Evolutionary conservation across 2,797 vertebrate genomes (phyloP).

Genomic region (Cyclura pinguis): DNA sequence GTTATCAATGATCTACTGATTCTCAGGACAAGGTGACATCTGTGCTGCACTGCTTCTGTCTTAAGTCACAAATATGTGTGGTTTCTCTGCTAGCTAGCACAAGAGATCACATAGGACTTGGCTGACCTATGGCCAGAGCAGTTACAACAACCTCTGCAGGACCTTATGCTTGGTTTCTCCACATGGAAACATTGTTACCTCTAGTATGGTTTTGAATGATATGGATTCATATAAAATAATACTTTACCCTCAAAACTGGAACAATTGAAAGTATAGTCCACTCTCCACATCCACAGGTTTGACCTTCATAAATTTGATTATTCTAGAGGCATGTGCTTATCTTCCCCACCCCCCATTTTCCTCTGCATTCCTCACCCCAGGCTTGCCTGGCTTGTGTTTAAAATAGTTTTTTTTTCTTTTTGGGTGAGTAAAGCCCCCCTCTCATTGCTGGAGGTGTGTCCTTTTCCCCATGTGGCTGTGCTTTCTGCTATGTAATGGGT

Average conservation of each 20-base stretch:
- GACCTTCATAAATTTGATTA: too few species aligned
- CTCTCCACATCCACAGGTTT: too few species aligned
- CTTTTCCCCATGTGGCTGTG: too few species aligned
- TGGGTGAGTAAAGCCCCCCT: too few species aligned
- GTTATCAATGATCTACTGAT: background rate
- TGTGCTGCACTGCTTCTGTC: background rate
- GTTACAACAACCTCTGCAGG: too few species aligned
- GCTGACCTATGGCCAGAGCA: background rate
- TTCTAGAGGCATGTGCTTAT: too few species aligned
- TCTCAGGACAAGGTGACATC: background rate
- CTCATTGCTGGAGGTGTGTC: too few species aligned
- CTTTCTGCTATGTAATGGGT: too few species aligned
- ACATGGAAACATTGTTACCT: background rate
- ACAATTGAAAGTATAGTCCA: background rate
- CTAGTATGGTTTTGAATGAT: background rate
- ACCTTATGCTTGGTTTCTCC: background rate
- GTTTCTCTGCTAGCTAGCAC: background rate
- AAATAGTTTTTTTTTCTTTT: too few species aligned
- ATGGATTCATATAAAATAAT: constrained; percentile 21
- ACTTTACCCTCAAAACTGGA: constrained; percentile 6
- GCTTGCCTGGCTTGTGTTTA: too few species aligned
- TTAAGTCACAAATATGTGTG: background rate
- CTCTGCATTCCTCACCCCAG: too few species aligned
- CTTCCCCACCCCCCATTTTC: too few species aligned
- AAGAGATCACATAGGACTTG: background rate